phyloP scores from a whole-genome alignment of 2,888 invertebrate genomes.

The Apocheima hispidaria region DNA sequence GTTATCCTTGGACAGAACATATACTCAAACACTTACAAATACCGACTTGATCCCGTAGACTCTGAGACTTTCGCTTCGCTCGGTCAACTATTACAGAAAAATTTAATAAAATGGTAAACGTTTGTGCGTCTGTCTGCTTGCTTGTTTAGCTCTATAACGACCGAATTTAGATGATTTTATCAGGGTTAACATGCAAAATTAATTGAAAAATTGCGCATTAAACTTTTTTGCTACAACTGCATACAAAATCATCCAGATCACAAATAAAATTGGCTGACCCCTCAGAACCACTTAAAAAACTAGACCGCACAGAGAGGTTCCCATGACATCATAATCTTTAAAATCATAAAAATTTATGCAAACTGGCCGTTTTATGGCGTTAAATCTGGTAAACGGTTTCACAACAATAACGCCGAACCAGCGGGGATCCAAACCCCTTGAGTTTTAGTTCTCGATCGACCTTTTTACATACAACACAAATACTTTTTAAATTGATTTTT shows the following conservation, averaged over 20 bases:
- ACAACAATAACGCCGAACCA: slow-evolving; percentile 45
- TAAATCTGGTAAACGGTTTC: slow-evolving; percentile 51
- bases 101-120: no score
- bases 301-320: slow-evolving; percentile 67
- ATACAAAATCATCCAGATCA: not conserved
- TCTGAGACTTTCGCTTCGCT: no score
- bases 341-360: slow-evolving; percentile 68
- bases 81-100: no score
- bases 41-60: no score
- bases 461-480: slow-evolving; percentile 35
- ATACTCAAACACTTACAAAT: no score
- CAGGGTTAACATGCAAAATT: no score
- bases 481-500: slow-evolving; percentile 33
- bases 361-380: slow-evolving; percentile 59
- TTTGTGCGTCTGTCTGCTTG: no score
- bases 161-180: no score
- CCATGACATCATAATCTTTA: slow-evolving; percentile 61
- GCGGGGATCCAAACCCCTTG: slow-evolving; percentile 50
- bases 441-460: slow-evolving; percentile 30
- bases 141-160: no score
- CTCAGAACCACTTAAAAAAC: slow-evolving; percentile 36
- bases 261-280: not conserved
- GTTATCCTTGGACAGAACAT: no score
- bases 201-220: not conserved
- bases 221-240: not conserved